Conservation (phyloP, 1,140 invertebrate genomes). For the Periplaneta americana region DNA sequence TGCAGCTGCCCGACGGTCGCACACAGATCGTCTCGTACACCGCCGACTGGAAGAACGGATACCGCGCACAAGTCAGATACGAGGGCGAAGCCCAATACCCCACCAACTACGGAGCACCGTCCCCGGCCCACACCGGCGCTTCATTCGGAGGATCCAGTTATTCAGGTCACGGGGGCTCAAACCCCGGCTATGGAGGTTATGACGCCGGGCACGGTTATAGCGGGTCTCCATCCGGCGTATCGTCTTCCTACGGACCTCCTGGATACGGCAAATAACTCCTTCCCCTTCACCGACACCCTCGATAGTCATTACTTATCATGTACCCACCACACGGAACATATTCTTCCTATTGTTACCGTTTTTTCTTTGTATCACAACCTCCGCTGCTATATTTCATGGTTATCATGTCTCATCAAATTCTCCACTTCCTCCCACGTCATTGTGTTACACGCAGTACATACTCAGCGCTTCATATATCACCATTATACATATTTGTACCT, state of each 20-base stretch:
- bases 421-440: neutral
- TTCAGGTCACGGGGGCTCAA: neutral
- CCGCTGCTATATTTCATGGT: neutral
- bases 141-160: neutral
- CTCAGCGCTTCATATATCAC: neutral
- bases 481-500: too few species aligned
- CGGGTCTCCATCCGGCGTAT: neutral
- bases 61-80: conserved; percentile 73
- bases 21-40: conserved; percentile 68
- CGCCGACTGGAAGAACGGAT: conserved; percentile 71
- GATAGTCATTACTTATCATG: neutral
- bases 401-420: neutral
- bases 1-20: conserved; percentile 66
- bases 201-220: neutral
- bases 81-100: conserved; percentile 64
- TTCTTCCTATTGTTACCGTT: neutral
- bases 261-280: neutral
- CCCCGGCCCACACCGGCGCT: neutral
- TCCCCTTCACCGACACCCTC: neutral
- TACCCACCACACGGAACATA: neutral
- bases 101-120: conserved; percentile 22
- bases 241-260: neutral
- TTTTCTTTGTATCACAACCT: neutral
- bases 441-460: neutral
- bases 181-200: neutral